Conservation (phyloP, 2,888 invertebrate genomes). For the Agrotis clavis region DNA sequence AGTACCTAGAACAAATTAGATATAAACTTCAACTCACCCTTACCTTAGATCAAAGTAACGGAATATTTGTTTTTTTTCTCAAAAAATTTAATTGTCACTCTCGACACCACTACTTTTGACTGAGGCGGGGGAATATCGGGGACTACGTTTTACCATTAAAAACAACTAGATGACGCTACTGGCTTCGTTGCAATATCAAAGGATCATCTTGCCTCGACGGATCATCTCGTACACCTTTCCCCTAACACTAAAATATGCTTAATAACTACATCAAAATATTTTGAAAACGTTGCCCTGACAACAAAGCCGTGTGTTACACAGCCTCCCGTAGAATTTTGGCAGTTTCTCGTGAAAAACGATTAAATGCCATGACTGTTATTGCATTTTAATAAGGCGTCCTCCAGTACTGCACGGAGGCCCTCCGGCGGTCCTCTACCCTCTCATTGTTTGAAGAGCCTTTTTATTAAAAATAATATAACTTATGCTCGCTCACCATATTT, state of each 20-base stretch:
- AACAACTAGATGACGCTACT: too few relatives aligned
- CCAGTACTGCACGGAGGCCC: constrained; percentile 67
- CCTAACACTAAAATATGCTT: not conserved
- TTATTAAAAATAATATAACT: constrained; percentile 63
- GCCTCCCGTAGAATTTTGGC: constrained; percentile 61
- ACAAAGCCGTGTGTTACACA: constrained; percentile 58
- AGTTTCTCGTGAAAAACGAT: constrained; percentile 78
- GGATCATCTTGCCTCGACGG: too few relatives aligned
- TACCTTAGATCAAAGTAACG: too few relatives aligned
- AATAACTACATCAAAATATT: not conserved
- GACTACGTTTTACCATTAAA: too few relatives aligned
- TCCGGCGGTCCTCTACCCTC: constrained; percentile 64
- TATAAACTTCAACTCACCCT: too few relatives aligned
- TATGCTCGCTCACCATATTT: constrained; percentile 63
- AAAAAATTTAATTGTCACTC: too few relatives aligned
- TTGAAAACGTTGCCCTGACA: not conserved
- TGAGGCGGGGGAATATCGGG: too few relatives aligned
- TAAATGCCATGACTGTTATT: constrained; percentile 79
- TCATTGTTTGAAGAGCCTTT: constrained; percentile 70
- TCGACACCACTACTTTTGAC: too few relatives aligned
- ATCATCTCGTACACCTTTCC: too few relatives aligned
- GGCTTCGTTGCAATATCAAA: too few relatives aligned
- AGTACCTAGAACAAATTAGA: too few relatives aligned
- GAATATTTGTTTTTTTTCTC: too few relatives aligned
- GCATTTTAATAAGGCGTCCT: constrained; percentile 81